A percentile compares a stretch with the other conserved stretches of the same genome.
These are phyloP conservation scores for Eulithis testata DNA, from an alignment of 2,888 invertebrate species.

Conservation along the genomic window DNA sequence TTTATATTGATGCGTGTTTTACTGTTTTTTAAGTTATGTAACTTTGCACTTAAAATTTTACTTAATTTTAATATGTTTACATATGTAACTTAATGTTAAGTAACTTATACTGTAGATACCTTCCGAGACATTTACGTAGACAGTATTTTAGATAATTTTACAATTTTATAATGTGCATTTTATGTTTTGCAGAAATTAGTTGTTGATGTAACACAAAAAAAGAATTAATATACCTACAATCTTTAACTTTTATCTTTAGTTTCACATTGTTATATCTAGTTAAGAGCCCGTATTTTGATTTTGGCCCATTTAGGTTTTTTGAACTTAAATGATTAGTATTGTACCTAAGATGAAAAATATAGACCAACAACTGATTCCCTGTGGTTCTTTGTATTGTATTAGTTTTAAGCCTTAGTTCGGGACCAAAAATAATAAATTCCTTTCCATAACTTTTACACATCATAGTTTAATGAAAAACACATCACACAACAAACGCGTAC, in stretches of 20 bases:
- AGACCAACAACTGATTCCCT: slow-evolving; percentile 4
- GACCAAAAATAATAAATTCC: slow-evolving; percentile 41
- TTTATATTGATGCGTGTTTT: slow-evolving; percentile 6
- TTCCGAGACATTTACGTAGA: slow-evolving; percentile 34
- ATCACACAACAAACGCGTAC: slow-evolving; percentile 10
- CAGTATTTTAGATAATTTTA: slow-evolving; percentile 41
- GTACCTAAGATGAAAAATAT: too few relatives aligned
- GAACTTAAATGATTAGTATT: too few relatives aligned
- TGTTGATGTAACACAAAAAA: slow-evolving; percentile 1
- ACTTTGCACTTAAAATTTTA: slow-evolving; percentile 36
- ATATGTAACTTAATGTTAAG: slow-evolving; percentile 15
- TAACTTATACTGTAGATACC: slow-evolving; percentile 23
- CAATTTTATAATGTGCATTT: slow-evolving; percentile 23
- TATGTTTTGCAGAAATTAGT: slow-evolving; percentile 18
- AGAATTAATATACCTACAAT: neutral
- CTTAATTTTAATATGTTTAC: slow-evolving; percentile 34
- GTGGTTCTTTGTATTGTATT: slow-evolving; percentile 26
- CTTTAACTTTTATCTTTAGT: too few relatives aligned
- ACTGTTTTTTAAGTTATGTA: slow-evolving; percentile 4
- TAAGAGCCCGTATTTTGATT: too few relatives aligned
- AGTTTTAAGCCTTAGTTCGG: slow-evolving; percentile 38
- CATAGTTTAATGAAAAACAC: too few relatives aligned
- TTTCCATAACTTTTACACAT: neutral
- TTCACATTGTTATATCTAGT: too few relatives aligned
- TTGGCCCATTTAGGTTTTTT: too few relatives aligned